Conservation (phyloP, 2,113 vertebrate species). For the Mobula birostris region DNA sequence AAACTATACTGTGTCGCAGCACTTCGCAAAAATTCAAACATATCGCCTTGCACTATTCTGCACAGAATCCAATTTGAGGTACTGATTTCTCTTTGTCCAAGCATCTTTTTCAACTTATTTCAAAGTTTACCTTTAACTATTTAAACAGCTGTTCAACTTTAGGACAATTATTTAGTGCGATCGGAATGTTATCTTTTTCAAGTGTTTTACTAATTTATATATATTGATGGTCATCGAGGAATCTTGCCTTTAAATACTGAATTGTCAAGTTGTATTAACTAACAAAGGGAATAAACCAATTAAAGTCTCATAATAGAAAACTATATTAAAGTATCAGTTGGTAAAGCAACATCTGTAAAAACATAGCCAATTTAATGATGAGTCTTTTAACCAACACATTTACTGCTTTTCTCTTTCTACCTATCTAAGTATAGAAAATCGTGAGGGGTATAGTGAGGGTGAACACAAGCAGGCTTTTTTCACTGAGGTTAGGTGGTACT, state of each 20-base stretch:
- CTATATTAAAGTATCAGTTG: too few relatives aligned
- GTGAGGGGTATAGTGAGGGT: too few relatives aligned
- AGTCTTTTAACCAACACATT: too few relatives aligned
- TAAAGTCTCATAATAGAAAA: too few relatives aligned
- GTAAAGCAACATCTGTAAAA: too few relatives aligned
- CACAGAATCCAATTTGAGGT: background rate
- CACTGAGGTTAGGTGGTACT: too few relatives aligned
- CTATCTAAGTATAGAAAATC: too few relatives aligned
- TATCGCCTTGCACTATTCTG: background rate
- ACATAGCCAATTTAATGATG: too few relatives aligned
- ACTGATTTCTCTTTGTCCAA: background rate
- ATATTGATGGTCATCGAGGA: background rate
- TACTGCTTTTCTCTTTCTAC: too few relatives aligned
- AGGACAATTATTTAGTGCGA: too few relatives aligned
- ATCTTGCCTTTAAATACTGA: background rate
- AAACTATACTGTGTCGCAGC: too few relatives aligned
- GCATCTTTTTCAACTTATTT: background rate
- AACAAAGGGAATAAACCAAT: background rate
- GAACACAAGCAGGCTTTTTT: too few relatives aligned
- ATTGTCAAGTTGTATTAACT: background rate
- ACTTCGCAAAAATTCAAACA: background rate
- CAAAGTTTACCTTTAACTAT: background rate
- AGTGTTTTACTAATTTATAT: background rate
- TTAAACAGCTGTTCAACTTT: background rate
- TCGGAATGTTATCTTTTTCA: background rate